phyloP scores from a whole-genome alignment of 2,113 vertebrate genomes.

The Calcarius ornatus region DNA sequence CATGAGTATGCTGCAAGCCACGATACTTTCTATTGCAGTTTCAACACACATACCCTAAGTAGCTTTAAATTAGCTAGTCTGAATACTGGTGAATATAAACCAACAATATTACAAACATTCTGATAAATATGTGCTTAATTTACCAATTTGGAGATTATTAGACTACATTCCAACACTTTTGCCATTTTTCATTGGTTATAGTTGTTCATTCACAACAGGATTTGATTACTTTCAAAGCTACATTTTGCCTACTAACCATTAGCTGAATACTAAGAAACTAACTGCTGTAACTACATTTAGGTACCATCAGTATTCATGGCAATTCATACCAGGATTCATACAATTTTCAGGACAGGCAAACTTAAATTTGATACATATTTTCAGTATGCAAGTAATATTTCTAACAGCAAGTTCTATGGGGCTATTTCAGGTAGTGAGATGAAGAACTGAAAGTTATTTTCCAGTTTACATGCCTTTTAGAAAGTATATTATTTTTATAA shows the following conservation, averaged over 20 bases:
- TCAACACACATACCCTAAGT: neutral
- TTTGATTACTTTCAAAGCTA: neutral
- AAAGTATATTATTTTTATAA: neutral
- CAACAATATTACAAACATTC: fast-evolving
- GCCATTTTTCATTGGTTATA: neutral
- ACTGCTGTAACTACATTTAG: neutral
- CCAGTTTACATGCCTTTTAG: neutral
- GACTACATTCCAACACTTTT: neutral
- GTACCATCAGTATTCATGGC: neutral
- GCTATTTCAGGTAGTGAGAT: neutral
- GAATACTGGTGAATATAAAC: neutral
- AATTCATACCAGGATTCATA: neutral
- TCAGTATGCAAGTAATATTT: neutral
- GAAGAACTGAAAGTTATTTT: neutral
- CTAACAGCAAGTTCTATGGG: neutral
- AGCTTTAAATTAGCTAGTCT: neutral
- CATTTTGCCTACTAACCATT: neutral
- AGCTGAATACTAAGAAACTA: neutral
- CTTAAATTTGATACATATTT: neutral
- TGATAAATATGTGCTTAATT: neutral
- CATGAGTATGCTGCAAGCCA: neutral
- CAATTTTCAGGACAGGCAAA: neutral
- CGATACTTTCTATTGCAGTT: neutral
- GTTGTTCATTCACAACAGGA: neutral
- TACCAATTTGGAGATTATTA: neutral